Base-by-base conservation (phyloP, 2,888 invertebrate species). In the Nomada flava region DNA sequence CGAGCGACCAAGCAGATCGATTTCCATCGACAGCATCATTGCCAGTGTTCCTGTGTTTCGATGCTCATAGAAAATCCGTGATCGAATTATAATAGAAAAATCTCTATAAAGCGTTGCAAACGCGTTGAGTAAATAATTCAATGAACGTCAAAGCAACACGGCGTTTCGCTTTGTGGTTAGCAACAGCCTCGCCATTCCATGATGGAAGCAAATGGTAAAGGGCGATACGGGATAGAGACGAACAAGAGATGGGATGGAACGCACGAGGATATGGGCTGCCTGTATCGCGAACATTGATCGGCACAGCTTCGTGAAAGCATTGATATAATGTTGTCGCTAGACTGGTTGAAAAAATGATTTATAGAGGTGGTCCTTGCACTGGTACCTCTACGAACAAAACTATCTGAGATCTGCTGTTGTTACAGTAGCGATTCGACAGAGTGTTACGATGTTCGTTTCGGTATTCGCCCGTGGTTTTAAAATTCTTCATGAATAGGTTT, bases 401-500 rank as follows among this genome's bases (percentile, higher is more conserved):
- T 15, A 15, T 47, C 15, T 23, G 68, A 55, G 52, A 55, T 83
- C 60, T 26, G 47, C 65, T 79, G 83, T 79, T 69, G 75, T 84
- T 76, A 72, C 69, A 20, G 47, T 9, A 29, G 63, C 76, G 67
- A 76, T 55, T 3, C 44, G 20, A 52, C 44, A n/a, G 29, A 26
- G 55, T 55, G 53, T 42, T 23, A 53, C 11, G 57, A 53, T 13
- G 62, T 62, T 57, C 52, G 29, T 44, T 13, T 42, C 47, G 26
- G 50, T 23, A 15, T 59, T 44, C 44, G 26, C 20, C 52, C 50
- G 18, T 36, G 53, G 44, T 60, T 84, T 79, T 76, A 80, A 62
- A 59, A 70, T 26, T 47, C 5, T 23, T 23, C 18, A 64, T 50
- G 50, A 68, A 55, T 42, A 85, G 70, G 85, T 84, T 74, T 85